Evolutionary conservation across 23 tunicate genomes (phyloP).

Genomic region (Halocynthia aurantium): DNA sequence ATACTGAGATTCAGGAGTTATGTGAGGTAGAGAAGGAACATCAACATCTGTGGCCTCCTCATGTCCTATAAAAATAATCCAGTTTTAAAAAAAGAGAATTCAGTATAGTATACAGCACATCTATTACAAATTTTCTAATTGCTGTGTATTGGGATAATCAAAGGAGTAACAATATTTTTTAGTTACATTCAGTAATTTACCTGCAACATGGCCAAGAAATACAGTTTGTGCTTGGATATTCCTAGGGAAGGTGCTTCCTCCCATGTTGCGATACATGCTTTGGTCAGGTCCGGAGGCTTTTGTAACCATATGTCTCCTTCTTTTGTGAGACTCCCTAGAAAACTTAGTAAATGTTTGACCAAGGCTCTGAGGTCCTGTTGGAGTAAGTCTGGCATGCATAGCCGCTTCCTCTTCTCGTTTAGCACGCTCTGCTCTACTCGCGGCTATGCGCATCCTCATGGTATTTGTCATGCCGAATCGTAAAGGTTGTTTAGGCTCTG

Average conservation of each 20-base stretch:
- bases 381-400: too few relatives aligned
- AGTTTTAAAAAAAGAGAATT: too few relatives aligned
- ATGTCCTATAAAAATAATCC: neutral
- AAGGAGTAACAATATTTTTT: too few relatives aligned
- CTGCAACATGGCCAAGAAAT: constrained; percentile 17
- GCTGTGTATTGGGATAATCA: too few relatives aligned
- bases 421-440: neutral
- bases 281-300: constrained; percentile 20
- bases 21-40: constrained; percentile 21
- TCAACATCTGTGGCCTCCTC: constrained; percentile 25
- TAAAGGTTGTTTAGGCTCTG: constrained; percentile 8
- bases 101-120: too few relatives aligned
- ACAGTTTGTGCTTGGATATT: constrained; percentile 20
- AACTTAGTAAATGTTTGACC: constrained; percentile 4
- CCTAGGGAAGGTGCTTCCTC: neutral
- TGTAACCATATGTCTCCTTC: neutral
- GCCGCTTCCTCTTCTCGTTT: too few relatives aligned
- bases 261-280: constrained; percentile 23
- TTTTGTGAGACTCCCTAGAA: neutral
- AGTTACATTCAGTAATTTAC: neutral
- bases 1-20: constrained; percentile 8
- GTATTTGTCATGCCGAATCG: constrained; percentile 22
- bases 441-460: constrained; percentile 16
- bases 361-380: neutral
- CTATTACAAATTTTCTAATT: too few relatives aligned